Evolutionary conservation across 2,888 invertebrate genomes (phyloP), one percentile per base, ranked within the genome.

Genomic region (Zaprionus obscuricornis): DNA sequence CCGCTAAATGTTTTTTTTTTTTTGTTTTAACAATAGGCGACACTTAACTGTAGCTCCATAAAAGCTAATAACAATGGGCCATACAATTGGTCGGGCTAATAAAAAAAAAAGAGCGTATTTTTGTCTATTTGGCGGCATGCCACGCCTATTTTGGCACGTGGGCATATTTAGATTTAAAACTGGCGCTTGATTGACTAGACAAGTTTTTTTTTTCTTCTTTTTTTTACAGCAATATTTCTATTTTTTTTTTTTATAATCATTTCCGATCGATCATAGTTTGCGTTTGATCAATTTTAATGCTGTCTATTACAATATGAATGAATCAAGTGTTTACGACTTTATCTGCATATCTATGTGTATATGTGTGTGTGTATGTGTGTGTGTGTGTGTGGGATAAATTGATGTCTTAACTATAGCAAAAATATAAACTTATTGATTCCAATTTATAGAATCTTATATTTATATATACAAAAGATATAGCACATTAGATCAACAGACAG

Each of bases 121-220:
- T 40, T 16, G 22, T 10, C 33, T 40, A 18, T 31, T 8, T 20
- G 3, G 22, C 22, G 7, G 11, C 13, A 2, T 16, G 68, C 52
- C 68, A 73, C 73, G 67, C 75, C 75, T 45, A 50, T 58, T 54
- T 59, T 40, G 74, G 62, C 71, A 73, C 68, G 67, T 69, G 72
- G 51, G 37, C 8, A n/a, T 22, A 14, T 45, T 46, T 33, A 59
- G n/a, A n/a, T n/a, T n/a, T n/a, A n/a, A n/a, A n/a, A 55, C 43
- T 39, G 34, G 40, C 51, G 45, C 31, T 62, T 67, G 33, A 46
- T 63, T 16, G 47, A 55, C 36, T 34, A 56, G 39, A 47, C 34
- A 39, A 54, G 47, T 18, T 69, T 55, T 18, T 16, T n/a, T 46
- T n/a, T n/a, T n/a, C n/a, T n/a, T n/a, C n/a, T n/a, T 60, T 59